Evolutionary conservation across 2,888 invertebrate genomes (phyloP).

Genomic region (Megaustenia siamemsis): DNA sequence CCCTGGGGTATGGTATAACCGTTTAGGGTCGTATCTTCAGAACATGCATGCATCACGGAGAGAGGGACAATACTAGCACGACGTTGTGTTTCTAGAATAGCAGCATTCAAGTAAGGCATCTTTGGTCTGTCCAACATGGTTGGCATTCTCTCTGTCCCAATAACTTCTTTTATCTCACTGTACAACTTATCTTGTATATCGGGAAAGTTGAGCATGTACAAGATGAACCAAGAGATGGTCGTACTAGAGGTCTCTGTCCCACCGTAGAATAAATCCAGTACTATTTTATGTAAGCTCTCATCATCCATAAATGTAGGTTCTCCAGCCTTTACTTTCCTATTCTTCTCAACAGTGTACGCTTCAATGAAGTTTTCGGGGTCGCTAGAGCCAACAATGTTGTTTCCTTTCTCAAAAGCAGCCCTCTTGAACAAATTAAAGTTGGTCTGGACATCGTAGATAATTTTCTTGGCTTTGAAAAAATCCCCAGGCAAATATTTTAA

Average conservation of each 20-base stretch:
- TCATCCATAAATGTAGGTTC: not conserved
- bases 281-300: not conserved
- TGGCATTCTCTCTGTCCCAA: slow-evolving; percentile 69
- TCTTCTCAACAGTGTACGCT: not conserved
- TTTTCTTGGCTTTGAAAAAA: not conserved
- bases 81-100: not conserved
- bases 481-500: not conserved
- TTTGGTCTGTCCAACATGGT: slow-evolving; percentile 7
- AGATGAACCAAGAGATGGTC: slow-evolving; percentile 85
- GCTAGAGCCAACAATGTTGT: not conserved
- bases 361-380: slow-evolving; percentile 25
- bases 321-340: not conserved
- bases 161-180: slow-evolving; percentile 68
- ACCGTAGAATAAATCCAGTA: slow-evolving; percentile 65
- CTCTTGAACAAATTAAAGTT: not conserved
- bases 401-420: slow-evolving; percentile 9
- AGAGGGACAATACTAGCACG: slow-evolving; percentile 53
- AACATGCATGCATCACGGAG: slow-evolving; percentile 24
- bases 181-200: slow-evolving; percentile 80
- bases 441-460: not conserved
- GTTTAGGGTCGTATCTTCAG: slow-evolving; percentile 64
- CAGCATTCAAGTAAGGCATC: not conserved
- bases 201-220: slow-evolving; percentile 82
- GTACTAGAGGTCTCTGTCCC: slow-evolving; percentile 88
- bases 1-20: slow-evolving; percentile 72